Evolutionary conservation across 2,113 vertebrate species (phyloP).

Genomic region (cattle (Bos taurus)): ARS-UCD2.0 NC_037331.1:107609501-107610000

Average conservation of each 20-base stretch:
- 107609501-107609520: neutral
- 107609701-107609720: neutral
- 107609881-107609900: neutral
- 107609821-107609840: neutral
- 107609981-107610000: neutral
- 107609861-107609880: neutral
- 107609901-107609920: slow-evolving; percentile 62
- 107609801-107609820: neutral
- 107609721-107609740: neutral
- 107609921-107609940: neutral
- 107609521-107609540: neutral
- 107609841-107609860: neutral
- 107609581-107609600: no score
- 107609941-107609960: neutral
- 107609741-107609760: neutral
- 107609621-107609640: no score
- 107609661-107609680: no score
- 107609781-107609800: neutral
- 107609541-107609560: no score
- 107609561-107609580: no score
- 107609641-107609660: no score
- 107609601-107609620: no score
- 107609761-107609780: neutral
- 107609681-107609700: neutral
- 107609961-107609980: neutral